These are phyloP conservation scores for Alviniconcha strummeri DNA, from an alignment of 2,888 invertebrate species.

Conservation along the genomic window DNA sequence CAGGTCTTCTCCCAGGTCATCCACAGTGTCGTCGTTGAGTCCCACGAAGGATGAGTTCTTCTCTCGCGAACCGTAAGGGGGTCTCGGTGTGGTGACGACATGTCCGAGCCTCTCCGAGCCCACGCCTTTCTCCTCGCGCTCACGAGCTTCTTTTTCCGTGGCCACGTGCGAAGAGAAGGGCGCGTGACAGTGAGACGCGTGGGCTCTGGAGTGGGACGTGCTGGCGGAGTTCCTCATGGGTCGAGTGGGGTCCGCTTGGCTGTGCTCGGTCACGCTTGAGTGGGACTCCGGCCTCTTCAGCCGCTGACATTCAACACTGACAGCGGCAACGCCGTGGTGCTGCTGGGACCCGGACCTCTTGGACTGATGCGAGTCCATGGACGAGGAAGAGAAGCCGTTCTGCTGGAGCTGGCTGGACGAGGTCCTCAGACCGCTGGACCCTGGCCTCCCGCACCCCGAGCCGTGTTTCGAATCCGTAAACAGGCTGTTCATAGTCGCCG, in stretches of 20 bases:
- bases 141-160: constrained; percentile 49
- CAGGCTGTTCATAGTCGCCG: not conserved
- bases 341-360: not conserved
- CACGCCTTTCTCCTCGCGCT: constrained; percentile 38
- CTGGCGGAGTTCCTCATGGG: not conserved
- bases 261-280: not conserved
- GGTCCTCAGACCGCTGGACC: not conserved
- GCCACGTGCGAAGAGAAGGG: constrained; percentile 56
- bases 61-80: not conserved
- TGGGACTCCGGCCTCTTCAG: not conserved
- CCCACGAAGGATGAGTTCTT: constrained; percentile 26
- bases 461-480: not conserved
- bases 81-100: constrained; percentile 18
- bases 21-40: constrained; percentile 48
- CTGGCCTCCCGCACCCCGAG: not conserved
- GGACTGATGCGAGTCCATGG: constrained; percentile 8
- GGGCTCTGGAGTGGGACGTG: constrained; percentile 6
- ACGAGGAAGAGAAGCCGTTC: constrained; percentile 6
- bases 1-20: constrained; percentile 57
- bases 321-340: not conserved
- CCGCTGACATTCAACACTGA: not conserved
- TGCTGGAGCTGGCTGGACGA: not conserved
- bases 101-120: not conserved
- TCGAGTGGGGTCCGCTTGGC: not conserved
- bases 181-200: constrained; percentile 35